These are phyloP conservation scores for Anarhynchus alexandrinus DNA, from an alignment of 2,113 vertebrate genomes.

Conservation along the genomic window DNA sequence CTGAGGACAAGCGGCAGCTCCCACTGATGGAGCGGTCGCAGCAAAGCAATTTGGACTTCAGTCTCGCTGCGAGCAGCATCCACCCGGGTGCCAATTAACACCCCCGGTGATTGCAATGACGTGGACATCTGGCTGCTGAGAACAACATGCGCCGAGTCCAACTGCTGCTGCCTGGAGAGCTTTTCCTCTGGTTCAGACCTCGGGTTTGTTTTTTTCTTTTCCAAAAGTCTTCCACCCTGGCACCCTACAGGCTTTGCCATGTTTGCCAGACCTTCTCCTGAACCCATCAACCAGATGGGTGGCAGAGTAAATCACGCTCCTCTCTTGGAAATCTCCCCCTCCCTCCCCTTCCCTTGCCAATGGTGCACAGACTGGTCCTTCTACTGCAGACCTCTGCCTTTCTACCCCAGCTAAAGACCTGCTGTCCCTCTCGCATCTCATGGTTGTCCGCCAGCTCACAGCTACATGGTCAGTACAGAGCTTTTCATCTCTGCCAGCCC, in stretches of 20 bases:
- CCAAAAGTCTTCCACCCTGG: neutral
- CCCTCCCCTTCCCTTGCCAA: neutral
- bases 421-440: neutral
- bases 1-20: neutral
- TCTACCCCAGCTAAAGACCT: neutral
- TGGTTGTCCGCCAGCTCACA: neutral
- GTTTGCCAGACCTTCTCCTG: neutral
- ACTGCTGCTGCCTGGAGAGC: neutral
- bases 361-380: fast-evolving
- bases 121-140: neutral
- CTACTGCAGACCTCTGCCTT: neutral
- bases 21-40: neutral
- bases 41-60: neutral
- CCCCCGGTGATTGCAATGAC: neutral
- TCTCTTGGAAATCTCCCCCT: neutral
- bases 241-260: fast-evolving
- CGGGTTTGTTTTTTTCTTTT: neutral
- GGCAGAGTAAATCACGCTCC: neutral
- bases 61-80: neutral
- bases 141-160: neutral
- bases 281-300: neutral
- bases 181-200: neutral
- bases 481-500: neutral
- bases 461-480: neutral
- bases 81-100: neutral